Conservation (phyloP, 2,113 vertebrate genomes). For the Eulemur macaco region DNA sequence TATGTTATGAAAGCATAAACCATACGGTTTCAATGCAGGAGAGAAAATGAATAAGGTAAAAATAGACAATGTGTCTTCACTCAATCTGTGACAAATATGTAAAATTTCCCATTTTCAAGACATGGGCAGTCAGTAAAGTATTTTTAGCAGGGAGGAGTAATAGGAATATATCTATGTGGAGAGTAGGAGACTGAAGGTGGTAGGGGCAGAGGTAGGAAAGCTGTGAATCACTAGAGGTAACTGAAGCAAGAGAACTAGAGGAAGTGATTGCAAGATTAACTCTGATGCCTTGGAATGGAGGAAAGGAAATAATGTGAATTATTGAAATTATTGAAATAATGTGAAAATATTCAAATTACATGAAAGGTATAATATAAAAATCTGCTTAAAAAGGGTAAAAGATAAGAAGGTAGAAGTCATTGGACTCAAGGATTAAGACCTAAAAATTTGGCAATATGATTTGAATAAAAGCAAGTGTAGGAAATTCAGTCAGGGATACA, state of each 20-base stretch:
- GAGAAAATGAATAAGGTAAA: background rate
- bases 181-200: background rate
- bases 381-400: background rate
- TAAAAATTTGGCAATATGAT: background rate
- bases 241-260: background rate
- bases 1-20: background rate
- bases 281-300: background rate
- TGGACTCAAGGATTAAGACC: background rate
- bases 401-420: background rate
- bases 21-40: background rate
- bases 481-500: background rate
- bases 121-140: background rate
- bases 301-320: background rate
- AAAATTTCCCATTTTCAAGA: constrained; percentile 40
- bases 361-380: background rate
- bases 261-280: background rate
- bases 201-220: background rate
- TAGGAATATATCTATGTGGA: background rate
- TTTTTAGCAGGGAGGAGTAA: background rate
- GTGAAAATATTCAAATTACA: background rate
- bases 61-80: background rate
- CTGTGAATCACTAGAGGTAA: background rate
- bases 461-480: background rate
- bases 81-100: background rate
- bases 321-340: background rate